A percentile compares a stretch with the other conserved stretches of the same genome.
These are phyloP conservation scores for Choreutis nemorana DNA, from an alignment of 2,888 invertebrate genomes.

Conservation along the genomic window DNA sequence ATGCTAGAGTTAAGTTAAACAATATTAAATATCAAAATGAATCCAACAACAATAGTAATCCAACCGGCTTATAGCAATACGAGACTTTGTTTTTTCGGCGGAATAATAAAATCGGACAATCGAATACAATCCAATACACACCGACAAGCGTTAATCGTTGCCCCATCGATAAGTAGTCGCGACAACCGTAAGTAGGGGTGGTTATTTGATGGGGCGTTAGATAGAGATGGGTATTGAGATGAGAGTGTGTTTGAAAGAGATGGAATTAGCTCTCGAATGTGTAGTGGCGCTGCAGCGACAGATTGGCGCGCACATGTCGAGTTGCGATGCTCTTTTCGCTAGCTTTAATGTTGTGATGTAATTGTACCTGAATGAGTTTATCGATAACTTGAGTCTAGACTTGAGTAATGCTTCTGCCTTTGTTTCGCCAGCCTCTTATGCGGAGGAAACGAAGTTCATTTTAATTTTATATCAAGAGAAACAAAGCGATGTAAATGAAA, in stretches of 20 bases:
- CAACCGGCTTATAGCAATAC: too few relatives aligned
- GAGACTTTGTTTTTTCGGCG: too few relatives aligned
- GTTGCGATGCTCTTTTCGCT: constrained; percentile 61
- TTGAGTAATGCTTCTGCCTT: too few relatives aligned
- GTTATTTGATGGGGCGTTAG: constrained; percentile 21
- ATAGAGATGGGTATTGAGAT: constrained; percentile 17
- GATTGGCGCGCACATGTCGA: constrained; percentile 64
- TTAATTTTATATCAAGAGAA: too few relatives aligned
- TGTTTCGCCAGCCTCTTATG: too few relatives aligned
- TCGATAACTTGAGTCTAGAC: neutral
- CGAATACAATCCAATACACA: constrained; percentile 50
- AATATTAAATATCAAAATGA: too few relatives aligned
- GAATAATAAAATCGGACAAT: constrained; percentile 34
- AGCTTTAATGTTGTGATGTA: constrained; percentile 24
- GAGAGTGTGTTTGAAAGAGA: constrained; percentile 20
- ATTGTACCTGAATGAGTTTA: constrained; percentile 4
- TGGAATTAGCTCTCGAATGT: constrained; percentile 22
- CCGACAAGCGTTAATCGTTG: constrained; percentile 43
- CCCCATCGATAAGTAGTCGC: constrained; percentile 47
- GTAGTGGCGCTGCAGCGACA: constrained; percentile 54
- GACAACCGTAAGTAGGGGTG: constrained; percentile 30
- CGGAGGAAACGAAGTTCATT: too few relatives aligned
- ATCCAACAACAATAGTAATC: too few relatives aligned
- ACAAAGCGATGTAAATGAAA: neutral
- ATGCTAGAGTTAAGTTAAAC: too few relatives aligned